Base-by-base conservation (phyloP, 2,888 invertebrate genomes). In the Sialis fuliginosa region DNA sequence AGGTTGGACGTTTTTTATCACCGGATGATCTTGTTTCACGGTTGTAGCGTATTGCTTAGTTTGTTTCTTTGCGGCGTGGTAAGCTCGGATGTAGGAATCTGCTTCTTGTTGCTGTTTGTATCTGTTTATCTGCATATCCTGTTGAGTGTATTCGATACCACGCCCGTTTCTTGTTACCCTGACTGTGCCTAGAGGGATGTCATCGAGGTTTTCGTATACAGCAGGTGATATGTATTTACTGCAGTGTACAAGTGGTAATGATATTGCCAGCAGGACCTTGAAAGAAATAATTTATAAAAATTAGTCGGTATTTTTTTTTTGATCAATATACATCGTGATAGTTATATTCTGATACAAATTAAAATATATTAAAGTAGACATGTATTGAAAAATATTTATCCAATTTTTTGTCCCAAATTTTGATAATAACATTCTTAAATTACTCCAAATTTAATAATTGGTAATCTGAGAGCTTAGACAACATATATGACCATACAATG, bases 71-170 rank as follows among this genome's bases (percentile, higher is more conserved):
- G 13, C 42, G 2, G 37, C 34, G 9, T 10, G 30, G 10, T 34
- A 47, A 9, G 45, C 40, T 22, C 44, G 44, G 9, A 43, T 41
- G 13, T 46, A 46, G 2, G 50, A 50, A 49, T 62, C 61, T 1
- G 54, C 50, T 48, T 52, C 53, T 50, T 64, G 63, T 48, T 64
- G 64, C 48, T 60, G 57, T 32, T 52, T 54, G 47, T 65, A 65
- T 33, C 60, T 54, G 42, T 54, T 50, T 48, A 52, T 58, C 48
- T 55, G 53, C 6, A 50, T 57, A 49, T 65, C 62, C 49, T 58
- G 60, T 52, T 63, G 62, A 37, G 37, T 7, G 37, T 37, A 37
- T 12, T 10, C 50, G 42, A 39, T 48, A 9, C 53, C 49, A n/a
- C 52, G 49, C 5, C 48, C 43, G 7, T 49, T 44, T 46, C 54